Base-by-base conservation (phyloP, 2,113 vertebrate species). In the Labrus mixtus region DNA sequence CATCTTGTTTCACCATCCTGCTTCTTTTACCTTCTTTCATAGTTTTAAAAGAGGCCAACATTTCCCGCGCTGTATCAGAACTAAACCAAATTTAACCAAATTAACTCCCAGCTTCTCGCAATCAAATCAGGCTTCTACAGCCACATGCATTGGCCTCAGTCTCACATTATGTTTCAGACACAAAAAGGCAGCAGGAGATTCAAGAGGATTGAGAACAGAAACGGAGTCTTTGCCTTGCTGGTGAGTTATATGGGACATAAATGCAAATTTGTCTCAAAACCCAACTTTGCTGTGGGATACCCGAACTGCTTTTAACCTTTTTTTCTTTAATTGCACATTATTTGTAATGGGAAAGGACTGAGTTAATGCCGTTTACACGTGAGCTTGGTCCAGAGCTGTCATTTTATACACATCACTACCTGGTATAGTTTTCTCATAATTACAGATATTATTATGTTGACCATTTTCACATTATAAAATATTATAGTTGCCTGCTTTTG, bases 151-250 rank as follows among this genome's bases (percentile, higher is more conserved):
- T 86, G 87, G 91, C 90, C 78, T 95, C 88, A 92, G 92, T 93
- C 59, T 94, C 84, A 60, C 87, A 72, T 88, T 95, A 85, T 94
- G 85, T 95, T 95, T 89, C 95, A 95, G 95, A 95, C 95, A 90
- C 95, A 95, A 92, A 95, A 95, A 93, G 95, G 95, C 51, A 95
- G 95, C 93, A 94, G 93, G 92, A 92, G 95, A 84, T 95, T 95
- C 94, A 95, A 95, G 94, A 95, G 95, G 94, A 95, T 95, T 93
- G 95, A 95, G 85, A 95, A 95, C 94, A 95, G 94, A 94, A 95
- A 95, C 19, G 95, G 95, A 93, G 94, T 95, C 90, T 95, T 95
- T 95, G 93, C 94, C 45, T 84, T 95, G 83, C 93, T 95, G 95
- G 95, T 95, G 93, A 95, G 95, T 95, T 71, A 39, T 73, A 73